These are phyloP conservation scores for Hydrochoerus hydrochaeris DNA, from an alignment of 2,113 vertebrate genomes.

Conservation along the genomic window DNA sequence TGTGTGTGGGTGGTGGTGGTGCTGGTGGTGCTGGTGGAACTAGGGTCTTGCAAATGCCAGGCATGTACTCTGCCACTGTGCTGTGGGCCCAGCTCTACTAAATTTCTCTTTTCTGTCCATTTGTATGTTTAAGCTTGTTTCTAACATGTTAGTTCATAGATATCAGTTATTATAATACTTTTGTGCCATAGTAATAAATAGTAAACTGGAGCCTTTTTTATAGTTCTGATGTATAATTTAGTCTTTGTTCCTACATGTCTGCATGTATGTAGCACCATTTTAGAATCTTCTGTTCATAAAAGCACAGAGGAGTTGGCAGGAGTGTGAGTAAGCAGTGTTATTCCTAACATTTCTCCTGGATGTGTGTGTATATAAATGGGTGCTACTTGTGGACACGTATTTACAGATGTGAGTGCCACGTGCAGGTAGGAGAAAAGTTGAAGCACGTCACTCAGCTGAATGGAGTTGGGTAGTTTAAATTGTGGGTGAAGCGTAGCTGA, in stretches of 20 bases:
- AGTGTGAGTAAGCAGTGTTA: neutral
- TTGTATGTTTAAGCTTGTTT: neutral
- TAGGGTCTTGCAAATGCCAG: neutral
- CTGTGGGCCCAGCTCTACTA: neutral
- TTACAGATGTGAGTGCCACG: neutral
- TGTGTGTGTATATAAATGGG: neutral
- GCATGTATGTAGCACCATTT: neutral
- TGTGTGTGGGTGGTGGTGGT: too few relatives aligned
- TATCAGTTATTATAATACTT: neutral
- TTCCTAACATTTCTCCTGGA: neutral
- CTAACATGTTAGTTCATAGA: neutral
- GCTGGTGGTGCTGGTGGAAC: neutral
- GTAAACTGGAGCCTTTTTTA: neutral
- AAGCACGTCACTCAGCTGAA: neutral
- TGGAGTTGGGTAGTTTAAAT: neutral
- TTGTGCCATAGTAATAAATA: neutral
- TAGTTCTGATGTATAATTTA: rapidly evolving
- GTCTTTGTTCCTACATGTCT: neutral
- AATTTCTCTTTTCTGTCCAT: neutral
- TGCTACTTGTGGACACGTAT: too few relatives aligned
- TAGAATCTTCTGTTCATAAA: neutral
- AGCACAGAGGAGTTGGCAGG: neutral
- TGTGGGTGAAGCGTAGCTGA: neutral
- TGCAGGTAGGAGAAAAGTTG: neutral
- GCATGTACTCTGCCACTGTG: neutral